A percentile compares a stretch with the other conserved stretches of the same genome.
Evolutionary conservation across 2,113 vertebrate species (phyloP).

Genomic region (human (Homo sapiens)): DNA sequence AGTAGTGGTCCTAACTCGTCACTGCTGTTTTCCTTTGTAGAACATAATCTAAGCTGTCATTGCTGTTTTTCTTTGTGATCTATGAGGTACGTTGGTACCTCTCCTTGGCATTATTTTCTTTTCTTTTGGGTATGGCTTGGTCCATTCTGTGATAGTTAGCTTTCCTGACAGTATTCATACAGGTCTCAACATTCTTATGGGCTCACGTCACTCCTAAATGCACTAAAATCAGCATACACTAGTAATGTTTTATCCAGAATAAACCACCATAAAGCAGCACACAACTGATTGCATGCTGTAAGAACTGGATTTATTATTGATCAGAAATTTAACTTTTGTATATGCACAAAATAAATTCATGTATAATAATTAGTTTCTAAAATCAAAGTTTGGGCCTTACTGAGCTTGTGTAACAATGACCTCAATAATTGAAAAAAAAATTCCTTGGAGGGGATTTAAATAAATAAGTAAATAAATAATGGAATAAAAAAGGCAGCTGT

Average conservation of each 20-base stretch:
- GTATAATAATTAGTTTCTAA: neutral
- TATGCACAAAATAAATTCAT: neutral
- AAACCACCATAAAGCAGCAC: neutral
- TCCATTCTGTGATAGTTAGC: neutral
- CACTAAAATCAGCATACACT: neutral
- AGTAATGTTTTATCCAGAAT: neutral
- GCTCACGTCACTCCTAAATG: neutral
- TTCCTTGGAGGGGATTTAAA: no score
- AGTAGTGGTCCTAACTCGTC: neutral
- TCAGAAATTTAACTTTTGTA: neutral
- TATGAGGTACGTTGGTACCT: neutral
- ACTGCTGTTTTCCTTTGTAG: neutral
- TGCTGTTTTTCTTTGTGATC: neutral
- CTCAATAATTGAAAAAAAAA: neutral
- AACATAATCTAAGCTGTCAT: neutral
- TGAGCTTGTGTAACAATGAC: neutral
- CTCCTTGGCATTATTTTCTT: neutral
- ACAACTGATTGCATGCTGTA: neutral
- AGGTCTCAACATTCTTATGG: neutral
- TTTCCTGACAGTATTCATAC: neutral
- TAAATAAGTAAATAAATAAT: no score
- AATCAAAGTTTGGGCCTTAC: neutral
- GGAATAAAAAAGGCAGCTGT: neutral
- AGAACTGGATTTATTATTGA: neutral
- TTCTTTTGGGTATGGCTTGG: neutral